A percentile compares a stretch with the other conserved stretches of the same genome.
Conservation (phyloP, 2,888 invertebrate genomes). For the Dysmachus trigonus region DNA sequence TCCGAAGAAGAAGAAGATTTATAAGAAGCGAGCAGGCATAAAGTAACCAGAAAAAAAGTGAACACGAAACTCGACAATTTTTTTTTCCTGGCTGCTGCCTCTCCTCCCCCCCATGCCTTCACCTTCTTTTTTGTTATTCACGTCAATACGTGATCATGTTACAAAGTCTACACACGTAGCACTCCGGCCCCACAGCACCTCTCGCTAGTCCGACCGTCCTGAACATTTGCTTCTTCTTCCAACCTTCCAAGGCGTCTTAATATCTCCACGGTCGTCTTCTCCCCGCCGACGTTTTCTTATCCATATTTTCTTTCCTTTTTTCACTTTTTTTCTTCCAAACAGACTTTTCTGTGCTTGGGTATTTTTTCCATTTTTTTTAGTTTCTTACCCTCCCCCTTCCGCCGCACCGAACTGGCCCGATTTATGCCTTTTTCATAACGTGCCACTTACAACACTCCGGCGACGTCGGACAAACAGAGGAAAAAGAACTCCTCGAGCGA, state of each 20-base stretch:
- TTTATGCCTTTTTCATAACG: conserved; percentile 34
- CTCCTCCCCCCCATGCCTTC: not conserved
- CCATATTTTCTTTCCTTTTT: not conserved
- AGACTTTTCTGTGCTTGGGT: conserved; percentile 5
- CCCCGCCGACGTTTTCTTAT: not conserved
- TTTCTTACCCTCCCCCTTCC: not conserved
- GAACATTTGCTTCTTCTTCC: not conserved
- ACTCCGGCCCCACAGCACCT: not conserved
- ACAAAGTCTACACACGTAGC: conserved; percentile 26
- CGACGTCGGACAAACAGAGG: not conserved
- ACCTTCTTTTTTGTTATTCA: conserved; percentile 22
- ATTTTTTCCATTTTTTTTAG: not conserved
- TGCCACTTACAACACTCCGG: conserved; percentile 30
- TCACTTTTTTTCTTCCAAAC: not conserved
- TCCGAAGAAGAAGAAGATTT: not conserved
- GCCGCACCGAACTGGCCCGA: not conserved
- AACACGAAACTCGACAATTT: conserved; percentile 28
- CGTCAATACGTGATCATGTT: conserved; percentile 34
- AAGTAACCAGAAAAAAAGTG: not conserved
- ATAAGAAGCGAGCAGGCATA: not conserved
- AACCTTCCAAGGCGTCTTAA: conserved; percentile 11
- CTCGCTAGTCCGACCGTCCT: not conserved
- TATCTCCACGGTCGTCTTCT: conserved; percentile 4
- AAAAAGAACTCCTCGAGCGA: not conserved
- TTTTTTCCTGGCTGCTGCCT: conserved; percentile 5